Percentiles rank a stretch among this genome's conserved stretches.
These are phyloP conservation scores for Electrophaes corylata DNA, from an alignment of 2,888 invertebrate genomes.

Conservation along the genomic window DNA sequence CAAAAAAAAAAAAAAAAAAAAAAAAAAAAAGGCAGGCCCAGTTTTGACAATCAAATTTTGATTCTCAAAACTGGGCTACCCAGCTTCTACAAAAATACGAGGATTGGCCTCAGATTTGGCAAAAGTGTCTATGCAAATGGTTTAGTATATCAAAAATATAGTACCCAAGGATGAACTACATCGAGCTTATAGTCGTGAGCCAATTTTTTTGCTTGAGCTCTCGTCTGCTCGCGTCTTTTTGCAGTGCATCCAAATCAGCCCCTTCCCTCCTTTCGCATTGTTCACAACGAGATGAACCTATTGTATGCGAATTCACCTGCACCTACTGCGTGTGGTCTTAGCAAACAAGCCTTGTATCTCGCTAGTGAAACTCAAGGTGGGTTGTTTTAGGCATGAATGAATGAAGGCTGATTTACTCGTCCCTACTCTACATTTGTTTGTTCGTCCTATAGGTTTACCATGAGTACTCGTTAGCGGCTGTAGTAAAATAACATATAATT, in stretches of 20 bases:
- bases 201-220: constrained; percentile 6
- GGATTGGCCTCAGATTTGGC: too few species aligned
- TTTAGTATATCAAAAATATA: not conserved
- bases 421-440: not conserved
- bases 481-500: too few species aligned
- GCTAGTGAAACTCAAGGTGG: constrained; percentile 1
- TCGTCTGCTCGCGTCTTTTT: constrained; percentile 24
- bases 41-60: too few species aligned
- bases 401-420: not conserved
- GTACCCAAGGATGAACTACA: not conserved
- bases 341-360: constrained; percentile 25
- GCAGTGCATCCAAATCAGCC: constrained; percentile 29
- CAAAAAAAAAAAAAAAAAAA: too few species aligned
- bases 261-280: constrained; percentile 33
- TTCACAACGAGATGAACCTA: constrained; percentile 37
- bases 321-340: constrained; percentile 43
- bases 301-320: constrained; percentile 45
- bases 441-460: too few species aligned
- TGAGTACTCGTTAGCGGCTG: too few species aligned
- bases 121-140: too few species aligned
- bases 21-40: too few species aligned
- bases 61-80: too few species aligned
- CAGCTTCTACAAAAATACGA: too few species aligned
- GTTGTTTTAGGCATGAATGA: constrained; percentile 4
- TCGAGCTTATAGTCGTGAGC: not conserved